Evolutionary conservation across 2,888 invertebrate species (phyloP).

Genomic region (Ganaspis brasiliensis): DNA sequence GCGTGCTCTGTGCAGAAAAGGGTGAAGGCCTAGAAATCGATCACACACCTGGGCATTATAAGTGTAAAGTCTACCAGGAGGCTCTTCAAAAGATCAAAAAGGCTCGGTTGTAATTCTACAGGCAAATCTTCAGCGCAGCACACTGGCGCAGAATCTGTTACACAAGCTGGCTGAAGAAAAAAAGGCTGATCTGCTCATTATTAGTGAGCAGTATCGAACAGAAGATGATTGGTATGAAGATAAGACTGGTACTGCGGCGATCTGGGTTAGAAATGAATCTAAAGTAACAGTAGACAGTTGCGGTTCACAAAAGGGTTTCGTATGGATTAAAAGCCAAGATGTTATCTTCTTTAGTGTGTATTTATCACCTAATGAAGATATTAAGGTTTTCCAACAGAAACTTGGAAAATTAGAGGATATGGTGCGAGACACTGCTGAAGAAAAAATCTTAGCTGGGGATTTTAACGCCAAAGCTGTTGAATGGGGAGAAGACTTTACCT

Average conservation of each 20-base stretch:
- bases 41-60: slow-evolving; percentile 51
- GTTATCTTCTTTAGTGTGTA: too few relatives aligned
- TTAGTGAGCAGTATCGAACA: slow-evolving; percentile 42
- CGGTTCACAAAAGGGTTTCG: slow-evolving; percentile 44
- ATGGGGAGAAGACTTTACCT: slow-evolving; percentile 62
- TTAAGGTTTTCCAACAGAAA: slow-evolving; percentile 44
- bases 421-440: not conserved
- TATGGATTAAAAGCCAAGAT: slow-evolving; percentile 42
- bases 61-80: slow-evolving; percentile 47
- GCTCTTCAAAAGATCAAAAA: slow-evolving; percentile 44
- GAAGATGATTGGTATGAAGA: slow-evolving; percentile 46
- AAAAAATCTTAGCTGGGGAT: slow-evolving; percentile 45
- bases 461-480: too few relatives aligned
- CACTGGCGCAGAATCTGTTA: slow-evolving; percentile 53
- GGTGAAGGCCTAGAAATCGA: too few relatives aligned
- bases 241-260: slow-evolving; percentile 47
- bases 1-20: too few relatives aligned
- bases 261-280: slow-evolving; percentile 40
- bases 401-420: slow-evolving; percentile 46
- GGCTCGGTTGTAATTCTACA: slow-evolving; percentile 52
- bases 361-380: slow-evolving; percentile 54
- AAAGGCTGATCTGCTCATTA: slow-evolving; percentile 23
- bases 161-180: slow-evolving; percentile 44
- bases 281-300: not conserved
- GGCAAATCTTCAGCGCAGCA: slow-evolving; percentile 59